A percentile compares a stretch with the other conserved stretches of the same genome.
Evolutionary conservation across 2,888 invertebrate genomes (phyloP).

Genomic region (Cybosia mesomella): DNA sequence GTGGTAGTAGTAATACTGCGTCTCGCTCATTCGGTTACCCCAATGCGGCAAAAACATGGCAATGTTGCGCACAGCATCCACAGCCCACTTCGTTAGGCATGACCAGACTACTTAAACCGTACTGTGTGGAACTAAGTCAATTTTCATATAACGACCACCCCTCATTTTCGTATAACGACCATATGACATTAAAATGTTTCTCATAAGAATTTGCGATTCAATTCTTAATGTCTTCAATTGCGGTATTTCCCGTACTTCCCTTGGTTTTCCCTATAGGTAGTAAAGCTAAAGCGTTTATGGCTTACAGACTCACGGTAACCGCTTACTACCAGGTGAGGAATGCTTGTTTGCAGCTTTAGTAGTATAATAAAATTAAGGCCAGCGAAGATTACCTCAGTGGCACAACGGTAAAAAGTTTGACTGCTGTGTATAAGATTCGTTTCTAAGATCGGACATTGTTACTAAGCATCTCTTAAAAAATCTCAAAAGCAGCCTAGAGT

Average conservation of each 20-base stretch:
- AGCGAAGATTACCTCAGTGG: too few relatives aligned
- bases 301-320: too few relatives aligned
- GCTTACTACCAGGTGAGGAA: too few relatives aligned
- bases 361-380: not conserved
- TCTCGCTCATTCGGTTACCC: conserved; percentile 69
- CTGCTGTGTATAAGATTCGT: too few relatives aligned
- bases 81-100: conserved; percentile 54
- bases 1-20: conserved; percentile 48
- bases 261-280: too few relatives aligned
- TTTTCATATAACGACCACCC: too few relatives aligned
- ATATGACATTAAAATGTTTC: not conserved
- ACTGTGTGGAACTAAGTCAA: conserved; percentile 10
- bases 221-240: not conserved
- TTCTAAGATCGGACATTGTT: too few relatives aligned
- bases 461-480: too few relatives aligned
- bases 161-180: conserved; percentile 12
- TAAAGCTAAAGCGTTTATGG: too few relatives aligned
- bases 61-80: conserved; percentile 71
- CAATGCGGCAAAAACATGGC: conserved; percentile 81
- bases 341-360: not conserved
- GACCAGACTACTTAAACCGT: conserved; percentile 52
- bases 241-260: not conserved
- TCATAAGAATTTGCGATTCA: not conserved
- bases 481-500: too few relatives aligned
- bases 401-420: too few relatives aligned